Conservation (phyloP, 2,113 vertebrate species). For the Carlito syrichta region DNA sequence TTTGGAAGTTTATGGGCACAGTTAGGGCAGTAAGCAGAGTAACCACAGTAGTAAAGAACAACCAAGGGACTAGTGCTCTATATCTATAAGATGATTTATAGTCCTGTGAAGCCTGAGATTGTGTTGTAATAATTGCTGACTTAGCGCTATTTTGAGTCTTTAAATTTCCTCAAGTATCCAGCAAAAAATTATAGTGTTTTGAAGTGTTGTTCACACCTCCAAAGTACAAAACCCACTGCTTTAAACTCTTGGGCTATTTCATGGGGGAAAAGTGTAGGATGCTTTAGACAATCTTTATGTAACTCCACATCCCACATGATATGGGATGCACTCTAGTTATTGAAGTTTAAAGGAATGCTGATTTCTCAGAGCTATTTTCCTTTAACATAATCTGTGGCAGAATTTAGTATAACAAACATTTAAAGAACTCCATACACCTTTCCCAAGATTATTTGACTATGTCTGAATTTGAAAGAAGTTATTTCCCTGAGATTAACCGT, state of each 20-base stretch:
- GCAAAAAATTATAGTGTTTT: neutral
- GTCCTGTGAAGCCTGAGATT: too few species aligned
- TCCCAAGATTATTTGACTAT: neutral
- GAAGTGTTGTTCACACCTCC: neutral
- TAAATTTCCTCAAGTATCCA: neutral
- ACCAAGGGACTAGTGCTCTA: neutral
- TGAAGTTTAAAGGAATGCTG: neutral
- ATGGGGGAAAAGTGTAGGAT: neutral
- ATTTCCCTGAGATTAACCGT: neutral
- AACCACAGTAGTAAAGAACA: neutral
- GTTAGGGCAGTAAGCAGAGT: neutral
- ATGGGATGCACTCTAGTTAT: neutral
- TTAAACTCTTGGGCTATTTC: neutral
- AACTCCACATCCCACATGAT: neutral
- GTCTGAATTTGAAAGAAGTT: neutral
- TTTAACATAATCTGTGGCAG: neutral
- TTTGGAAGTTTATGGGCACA: neutral
- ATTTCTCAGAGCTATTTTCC: neutral
- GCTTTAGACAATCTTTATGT: neutral
- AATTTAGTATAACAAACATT: neutral
- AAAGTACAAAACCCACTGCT: neutral
- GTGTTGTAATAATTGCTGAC: neutral
- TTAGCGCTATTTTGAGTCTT: neutral
- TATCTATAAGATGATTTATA: neutral
- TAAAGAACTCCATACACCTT: neutral